Conservation (phyloP, 2,888 invertebrate species). For the Lepidocyrtoides sp. region DNA sequence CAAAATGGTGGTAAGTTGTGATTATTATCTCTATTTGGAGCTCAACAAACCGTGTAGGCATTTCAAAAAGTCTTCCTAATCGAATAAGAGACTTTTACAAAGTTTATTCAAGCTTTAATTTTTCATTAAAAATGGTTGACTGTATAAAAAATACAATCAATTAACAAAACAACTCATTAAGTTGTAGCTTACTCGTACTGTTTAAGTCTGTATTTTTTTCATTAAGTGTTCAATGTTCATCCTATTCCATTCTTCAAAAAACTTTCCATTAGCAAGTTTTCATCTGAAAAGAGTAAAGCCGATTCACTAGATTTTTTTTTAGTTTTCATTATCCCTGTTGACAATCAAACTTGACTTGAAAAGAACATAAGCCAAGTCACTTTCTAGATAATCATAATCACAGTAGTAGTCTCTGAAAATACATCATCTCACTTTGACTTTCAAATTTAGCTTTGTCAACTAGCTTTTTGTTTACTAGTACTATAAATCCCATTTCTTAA, state of each 20-base stretch:
- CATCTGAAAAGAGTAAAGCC: conserved; percentile 26
- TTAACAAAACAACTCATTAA: conserved; percentile 18
- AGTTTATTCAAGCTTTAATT: conserved; percentile 10
- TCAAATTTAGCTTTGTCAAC: conserved; percentile 52
- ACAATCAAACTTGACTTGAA: conserved; percentile 21
- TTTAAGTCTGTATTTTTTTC: neutral
- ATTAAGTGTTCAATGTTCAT: neutral
- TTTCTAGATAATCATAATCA: conserved; percentile 44
- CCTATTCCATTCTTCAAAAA: neutral
- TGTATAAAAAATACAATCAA: neutral
- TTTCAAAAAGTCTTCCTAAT: neutral
- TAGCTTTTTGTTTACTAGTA: neutral
- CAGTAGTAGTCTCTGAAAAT: conserved; percentile 23
- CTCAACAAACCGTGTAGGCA: neutral
- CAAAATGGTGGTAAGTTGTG: conserved; percentile 1
- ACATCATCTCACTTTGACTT: conserved; percentile 64
- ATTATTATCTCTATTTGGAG: neutral
- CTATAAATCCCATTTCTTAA: neutral
- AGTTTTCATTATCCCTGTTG: too few species aligned
- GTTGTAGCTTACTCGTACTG: neutral
- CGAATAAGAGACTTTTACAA: neutral
- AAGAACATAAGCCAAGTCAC: conserved; percentile 21
- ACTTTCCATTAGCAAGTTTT: conserved; percentile 34
- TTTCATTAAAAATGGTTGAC: neutral
- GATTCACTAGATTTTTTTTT: too few species aligned